A percentile compares a stretch with the other conserved stretches of the same genome.
Evolutionary conservation across 2,113 vertebrate species (phyloP).

Genomic region (Pionites leucogaster): DNA sequence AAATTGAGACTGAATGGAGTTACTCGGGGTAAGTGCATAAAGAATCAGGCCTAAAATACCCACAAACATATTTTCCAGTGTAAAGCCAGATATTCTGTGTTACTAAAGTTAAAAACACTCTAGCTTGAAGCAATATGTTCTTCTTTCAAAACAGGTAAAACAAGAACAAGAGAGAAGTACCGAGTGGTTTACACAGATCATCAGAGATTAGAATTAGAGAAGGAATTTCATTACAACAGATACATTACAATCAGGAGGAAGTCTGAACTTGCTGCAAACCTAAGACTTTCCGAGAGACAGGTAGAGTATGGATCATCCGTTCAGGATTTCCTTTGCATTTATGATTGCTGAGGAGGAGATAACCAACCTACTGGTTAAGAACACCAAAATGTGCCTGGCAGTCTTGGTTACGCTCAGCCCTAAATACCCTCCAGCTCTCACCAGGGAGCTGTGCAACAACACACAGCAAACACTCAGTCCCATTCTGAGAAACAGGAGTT

Average conservation of each 20-base stretch:
- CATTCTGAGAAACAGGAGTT: neutral
- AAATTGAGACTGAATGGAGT: neutral
- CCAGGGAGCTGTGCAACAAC: neutral
- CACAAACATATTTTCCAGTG: neutral
- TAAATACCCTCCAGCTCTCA: neutral
- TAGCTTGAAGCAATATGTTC: constrained; percentile 62
- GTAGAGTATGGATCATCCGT: constrained; percentile 71
- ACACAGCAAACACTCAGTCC: neutral
- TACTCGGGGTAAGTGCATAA: constrained; percentile 27
- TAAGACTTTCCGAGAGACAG: constrained; percentile 97
- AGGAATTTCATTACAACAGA: constrained; percentile 97
- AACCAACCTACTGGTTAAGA: neutral
- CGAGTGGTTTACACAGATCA: constrained; percentile 97
- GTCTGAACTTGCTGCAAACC: constrained; percentile 91
- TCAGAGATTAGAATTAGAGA: constrained; percentile 95
- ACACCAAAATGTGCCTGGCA: neutral
- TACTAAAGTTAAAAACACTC: constrained; percentile 1
- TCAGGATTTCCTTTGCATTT: neutral
- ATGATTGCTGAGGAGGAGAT: neutral
- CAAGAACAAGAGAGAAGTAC: constrained; percentile 98
- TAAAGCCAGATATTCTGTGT: constrained; percentile 33
- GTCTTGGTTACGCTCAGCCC: neutral
- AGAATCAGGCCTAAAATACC: neutral
- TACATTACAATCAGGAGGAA: constrained; percentile 97
- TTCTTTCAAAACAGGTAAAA: constrained; percentile 87